phyloP scores from a whole-genome alignment of 2,888 invertebrate species.

The Tenodera sinensis region DNA sequence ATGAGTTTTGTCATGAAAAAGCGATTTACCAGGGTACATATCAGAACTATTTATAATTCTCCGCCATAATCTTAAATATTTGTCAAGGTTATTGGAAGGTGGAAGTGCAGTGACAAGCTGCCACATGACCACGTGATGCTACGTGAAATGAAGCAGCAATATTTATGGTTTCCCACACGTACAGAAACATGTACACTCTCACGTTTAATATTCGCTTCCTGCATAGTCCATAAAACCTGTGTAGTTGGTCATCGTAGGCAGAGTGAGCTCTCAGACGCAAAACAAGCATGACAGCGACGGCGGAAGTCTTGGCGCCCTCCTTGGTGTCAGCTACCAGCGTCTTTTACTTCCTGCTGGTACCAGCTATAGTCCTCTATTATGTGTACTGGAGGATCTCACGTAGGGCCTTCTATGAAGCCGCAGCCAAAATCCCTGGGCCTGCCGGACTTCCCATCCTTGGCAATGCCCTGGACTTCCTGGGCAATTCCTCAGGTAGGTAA shows the following conservation, averaged over 20 bases:
- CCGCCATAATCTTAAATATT: too few relatives aligned
- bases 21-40: too few relatives aligned
- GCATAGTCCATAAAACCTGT: neutral
- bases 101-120: neutral
- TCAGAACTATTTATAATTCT: too few relatives aligned
- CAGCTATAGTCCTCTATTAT: conserved; percentile 66
- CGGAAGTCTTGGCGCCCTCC: conserved; percentile 20
- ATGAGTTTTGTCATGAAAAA: too few relatives aligned
- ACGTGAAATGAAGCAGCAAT: neutral
- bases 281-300: neutral
- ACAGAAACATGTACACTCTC: neutral
- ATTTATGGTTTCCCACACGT: neutral
- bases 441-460: conserved; percentile 68
- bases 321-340: conserved; percentile 31
- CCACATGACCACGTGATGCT: neutral
- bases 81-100: neutral
- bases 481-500: conserved; percentile 25
- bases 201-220: neutral
- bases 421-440: conserved; percentile 70
- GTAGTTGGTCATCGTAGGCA: neutral
- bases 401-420: conserved; percentile 66
- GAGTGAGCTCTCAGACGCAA: neutral
- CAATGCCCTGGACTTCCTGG: conserved; percentile 60
- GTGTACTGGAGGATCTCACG: conserved; percentile 73
- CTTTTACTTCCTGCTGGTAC: conserved; percentile 55